phyloP scores from a whole-genome alignment of 2,888 invertebrate genomes.

The Eupithecia tripunctaria region DNA sequence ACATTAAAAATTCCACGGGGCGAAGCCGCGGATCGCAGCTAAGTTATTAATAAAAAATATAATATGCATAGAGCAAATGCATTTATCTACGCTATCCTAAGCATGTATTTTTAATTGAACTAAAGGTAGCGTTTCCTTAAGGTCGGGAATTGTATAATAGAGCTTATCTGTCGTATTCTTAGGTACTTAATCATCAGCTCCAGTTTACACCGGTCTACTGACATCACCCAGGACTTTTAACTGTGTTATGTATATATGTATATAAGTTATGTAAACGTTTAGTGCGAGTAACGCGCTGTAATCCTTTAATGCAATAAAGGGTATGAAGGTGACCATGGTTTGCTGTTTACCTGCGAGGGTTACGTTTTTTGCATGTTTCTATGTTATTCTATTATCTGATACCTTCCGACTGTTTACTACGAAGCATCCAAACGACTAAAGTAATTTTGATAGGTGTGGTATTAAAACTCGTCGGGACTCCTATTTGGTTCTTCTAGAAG shows the following conservation, averaged over 20 bases:
- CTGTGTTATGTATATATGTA: constrained; percentile 10
- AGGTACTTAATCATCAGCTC: background rate
- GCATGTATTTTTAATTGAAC: no score
- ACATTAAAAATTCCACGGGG: no score
- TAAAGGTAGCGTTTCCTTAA: no score
- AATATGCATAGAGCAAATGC: no score
- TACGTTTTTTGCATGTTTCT: background rate
- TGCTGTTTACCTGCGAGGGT: background rate
- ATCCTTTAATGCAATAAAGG: constrained; percentile 59
- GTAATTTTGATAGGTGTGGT: background rate
- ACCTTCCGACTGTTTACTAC: background rate
- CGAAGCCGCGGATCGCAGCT: no score
- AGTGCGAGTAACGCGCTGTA: constrained; percentile 37
- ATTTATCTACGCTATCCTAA: no score
- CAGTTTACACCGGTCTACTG: background rate
- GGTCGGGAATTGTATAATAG: no score
- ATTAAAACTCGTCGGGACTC: background rate
- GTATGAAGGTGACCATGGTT: constrained; percentile 40
- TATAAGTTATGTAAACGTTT: constrained; percentile 35
- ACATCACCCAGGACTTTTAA: background rate
- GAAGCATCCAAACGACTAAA: background rate
- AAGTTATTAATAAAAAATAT: no score
- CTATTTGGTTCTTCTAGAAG: background rate
- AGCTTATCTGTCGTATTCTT: no score
- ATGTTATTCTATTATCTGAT: background rate